A percentile compares a stretch with the other conserved stretches of the same genome.
These are phyloP conservation scores for Yponomeuta evonymella DNA, from an alignment of 2,888 invertebrate genomes.

Conservation along the genomic window DNA sequence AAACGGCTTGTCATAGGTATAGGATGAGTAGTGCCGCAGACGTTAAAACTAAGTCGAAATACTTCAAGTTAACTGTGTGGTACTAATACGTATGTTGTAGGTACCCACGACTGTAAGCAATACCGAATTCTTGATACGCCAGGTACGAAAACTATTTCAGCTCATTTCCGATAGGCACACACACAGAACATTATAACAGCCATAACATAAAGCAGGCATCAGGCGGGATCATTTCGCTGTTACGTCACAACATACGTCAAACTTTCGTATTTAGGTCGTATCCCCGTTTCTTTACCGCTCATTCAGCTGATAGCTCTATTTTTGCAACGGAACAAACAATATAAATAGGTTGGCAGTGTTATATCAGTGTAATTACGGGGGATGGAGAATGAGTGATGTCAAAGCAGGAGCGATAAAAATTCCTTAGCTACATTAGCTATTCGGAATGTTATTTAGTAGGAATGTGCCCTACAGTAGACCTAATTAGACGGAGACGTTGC, in stretches of 20 bases:
- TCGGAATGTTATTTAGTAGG: slow-evolving; percentile 1
- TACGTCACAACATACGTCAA: slow-evolving; percentile 19
- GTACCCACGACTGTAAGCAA: not conserved
- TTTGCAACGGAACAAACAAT: slow-evolving; percentile 10
- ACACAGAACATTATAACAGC: not conserved
- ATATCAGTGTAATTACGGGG: slow-evolving; percentile 13
- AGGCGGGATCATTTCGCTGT: not conserved
- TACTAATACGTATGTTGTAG: not conserved
- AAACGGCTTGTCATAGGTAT: no score
- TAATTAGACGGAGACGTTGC: not conserved
- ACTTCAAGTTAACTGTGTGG: not conserved
- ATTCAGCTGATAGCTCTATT: not conserved
- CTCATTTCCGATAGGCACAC: not conserved
- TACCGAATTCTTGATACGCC: not conserved
- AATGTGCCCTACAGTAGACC: not conserved
- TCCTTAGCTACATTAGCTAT: not conserved
- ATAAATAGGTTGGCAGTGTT: slow-evolving; percentile 17
- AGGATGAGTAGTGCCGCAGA: no score
- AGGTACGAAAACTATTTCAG: not conserved
- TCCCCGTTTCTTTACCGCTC: slow-evolving; percentile 17
- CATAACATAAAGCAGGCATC: slow-evolving; percentile 14
- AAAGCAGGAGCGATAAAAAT: not conserved
- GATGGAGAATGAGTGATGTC: slow-evolving; percentile 20
- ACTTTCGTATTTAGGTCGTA: slow-evolving; percentile 18
- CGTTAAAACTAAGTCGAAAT: no score